These are phyloP conservation scores for Hypolimnas misippus DNA, from an alignment of 2,888 invertebrate genomes.

Conservation along the genomic window DNA sequence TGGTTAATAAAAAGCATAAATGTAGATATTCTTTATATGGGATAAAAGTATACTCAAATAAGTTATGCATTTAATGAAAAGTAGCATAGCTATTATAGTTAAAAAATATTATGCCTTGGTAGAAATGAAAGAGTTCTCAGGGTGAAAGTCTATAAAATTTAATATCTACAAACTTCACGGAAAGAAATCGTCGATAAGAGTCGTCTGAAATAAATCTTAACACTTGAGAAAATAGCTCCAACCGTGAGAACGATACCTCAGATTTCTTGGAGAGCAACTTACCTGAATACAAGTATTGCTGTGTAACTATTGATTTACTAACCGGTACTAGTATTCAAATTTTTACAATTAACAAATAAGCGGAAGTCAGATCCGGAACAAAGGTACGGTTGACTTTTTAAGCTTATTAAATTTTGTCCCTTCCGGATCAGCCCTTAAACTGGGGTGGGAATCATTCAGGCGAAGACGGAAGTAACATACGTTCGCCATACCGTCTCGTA, in stretches of 20 bases:
- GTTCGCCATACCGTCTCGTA: conserved; percentile 72
- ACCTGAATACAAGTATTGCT: background rate
- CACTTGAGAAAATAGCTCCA: conserved; percentile 1
- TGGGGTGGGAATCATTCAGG: conserved; percentile 70
- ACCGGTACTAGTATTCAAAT: conserved; percentile 34
- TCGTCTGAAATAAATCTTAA: conserved; percentile 6
- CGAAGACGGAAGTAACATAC: conserved; percentile 81
- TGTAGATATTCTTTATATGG: background rate
- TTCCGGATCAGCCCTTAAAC: conserved; percentile 76
- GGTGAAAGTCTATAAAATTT: background rate
- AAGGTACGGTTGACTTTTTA: conserved; percentile 70
- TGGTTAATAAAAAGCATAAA: too few relatives aligned
- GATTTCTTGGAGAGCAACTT: background rate
- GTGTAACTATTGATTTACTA: conserved; percentile 20
- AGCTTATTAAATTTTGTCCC: conserved; percentile 75
- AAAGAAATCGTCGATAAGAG: conserved; percentile 2
- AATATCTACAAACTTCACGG: background rate
- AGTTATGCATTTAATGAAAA: background rate
- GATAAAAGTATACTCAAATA: too few relatives aligned
- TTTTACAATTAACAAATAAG: conserved; percentile 48
- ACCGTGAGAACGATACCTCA: conserved; percentile 21
- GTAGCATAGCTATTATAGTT: background rate
- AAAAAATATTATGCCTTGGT: background rate
- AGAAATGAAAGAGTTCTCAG: background rate
- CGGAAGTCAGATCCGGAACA: conserved; percentile 69